Evolutionary conservation across 2,888 invertebrate species (phyloP).

Genomic region (Dynastes maya): DNA sequence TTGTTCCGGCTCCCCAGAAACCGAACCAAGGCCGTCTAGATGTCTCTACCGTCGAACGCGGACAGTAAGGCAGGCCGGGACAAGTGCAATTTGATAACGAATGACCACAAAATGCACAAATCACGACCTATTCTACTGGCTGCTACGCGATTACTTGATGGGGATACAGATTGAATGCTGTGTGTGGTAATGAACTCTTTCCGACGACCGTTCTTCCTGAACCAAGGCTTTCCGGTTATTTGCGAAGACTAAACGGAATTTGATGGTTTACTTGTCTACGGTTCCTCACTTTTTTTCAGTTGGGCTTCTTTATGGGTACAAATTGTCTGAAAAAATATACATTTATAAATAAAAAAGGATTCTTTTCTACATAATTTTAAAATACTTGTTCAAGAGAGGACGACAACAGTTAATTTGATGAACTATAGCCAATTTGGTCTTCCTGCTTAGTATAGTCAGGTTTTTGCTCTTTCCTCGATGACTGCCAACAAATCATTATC

Average conservation of each 20-base stretch:
- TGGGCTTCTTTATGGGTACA: neutral
- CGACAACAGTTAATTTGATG: too few relatives aligned
- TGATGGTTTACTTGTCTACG: neutral
- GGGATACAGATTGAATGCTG: constrained; percentile 10
- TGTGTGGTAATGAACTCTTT: neutral
- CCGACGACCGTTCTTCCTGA: neutral
- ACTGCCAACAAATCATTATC: too few relatives aligned
- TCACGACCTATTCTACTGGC: constrained; percentile 72
- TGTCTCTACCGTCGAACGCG: constrained; percentile 50
- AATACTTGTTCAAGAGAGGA: too few relatives aligned
- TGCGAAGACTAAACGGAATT: neutral
- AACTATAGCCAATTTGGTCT: too few relatives aligned
- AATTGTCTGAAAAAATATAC: neutral
- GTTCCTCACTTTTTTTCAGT: neutral
- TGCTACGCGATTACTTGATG: constrained; percentile 55
- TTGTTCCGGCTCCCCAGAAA: constrained; percentile 7
- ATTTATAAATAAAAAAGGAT: too few relatives aligned
- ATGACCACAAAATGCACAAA: constrained; percentile 74
- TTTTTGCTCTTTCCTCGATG: too few relatives aligned
- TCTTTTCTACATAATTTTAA: too few relatives aligned
- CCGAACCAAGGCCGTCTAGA: neutral
- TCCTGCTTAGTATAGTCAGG: too few relatives aligned
- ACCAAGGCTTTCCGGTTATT: neutral
- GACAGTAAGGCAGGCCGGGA: constrained; percentile 75
- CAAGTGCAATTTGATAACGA: constrained; percentile 76